These are phyloP conservation scores for Danionella cerebrum DNA, from an alignment of 2,113 vertebrate genomes.

Conservation along the genomic window DNA sequence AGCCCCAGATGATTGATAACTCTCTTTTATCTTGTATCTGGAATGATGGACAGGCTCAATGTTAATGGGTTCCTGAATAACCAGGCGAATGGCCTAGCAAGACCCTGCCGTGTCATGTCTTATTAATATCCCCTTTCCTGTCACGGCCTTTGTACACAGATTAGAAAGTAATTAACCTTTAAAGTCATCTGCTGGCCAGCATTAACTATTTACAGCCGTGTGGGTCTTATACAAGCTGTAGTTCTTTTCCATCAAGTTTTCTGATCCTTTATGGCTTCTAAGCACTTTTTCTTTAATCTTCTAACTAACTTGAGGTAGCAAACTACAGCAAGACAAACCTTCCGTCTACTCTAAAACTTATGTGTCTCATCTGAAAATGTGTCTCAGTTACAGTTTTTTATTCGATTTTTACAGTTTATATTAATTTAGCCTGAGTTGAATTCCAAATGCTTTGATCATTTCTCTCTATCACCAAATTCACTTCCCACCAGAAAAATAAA, in stretches of 20 bases:
- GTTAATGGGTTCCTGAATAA: conserved; percentile 33
- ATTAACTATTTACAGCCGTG: conserved; percentile 49
- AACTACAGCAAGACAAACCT: too few relatives aligned
- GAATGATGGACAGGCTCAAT: conserved; percentile 40
- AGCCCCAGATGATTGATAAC: conserved; percentile 44
- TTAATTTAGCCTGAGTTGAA: too few relatives aligned
- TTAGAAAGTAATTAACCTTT: conserved; percentile 65
- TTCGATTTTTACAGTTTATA: too few relatives aligned
- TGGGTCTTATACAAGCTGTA: not conserved
- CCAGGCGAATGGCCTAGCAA: conserved; percentile 43
- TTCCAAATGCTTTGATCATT: too few relatives aligned
- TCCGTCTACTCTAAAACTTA: too few relatives aligned
- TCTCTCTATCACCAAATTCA: too few relatives aligned
- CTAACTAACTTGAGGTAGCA: too few relatives aligned
- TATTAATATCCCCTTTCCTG: conserved; percentile 55
- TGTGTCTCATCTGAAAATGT: too few relatives aligned
- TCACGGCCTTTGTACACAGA: conserved; percentile 50
- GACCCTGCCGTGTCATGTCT: conserved; percentile 51
- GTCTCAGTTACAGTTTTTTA: too few relatives aligned
- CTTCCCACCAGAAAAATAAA: too few relatives aligned
- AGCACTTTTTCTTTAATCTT: not conserved
- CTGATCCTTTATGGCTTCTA: not conserved
- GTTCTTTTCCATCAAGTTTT: not conserved
- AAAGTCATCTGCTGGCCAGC: conserved; percentile 41
- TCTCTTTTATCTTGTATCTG: conserved; percentile 44